These are phyloP conservation scores for Drosophila lutescens DNA, from an alignment of 2,888 invertebrate species.

Conservation along the genomic window DNA sequence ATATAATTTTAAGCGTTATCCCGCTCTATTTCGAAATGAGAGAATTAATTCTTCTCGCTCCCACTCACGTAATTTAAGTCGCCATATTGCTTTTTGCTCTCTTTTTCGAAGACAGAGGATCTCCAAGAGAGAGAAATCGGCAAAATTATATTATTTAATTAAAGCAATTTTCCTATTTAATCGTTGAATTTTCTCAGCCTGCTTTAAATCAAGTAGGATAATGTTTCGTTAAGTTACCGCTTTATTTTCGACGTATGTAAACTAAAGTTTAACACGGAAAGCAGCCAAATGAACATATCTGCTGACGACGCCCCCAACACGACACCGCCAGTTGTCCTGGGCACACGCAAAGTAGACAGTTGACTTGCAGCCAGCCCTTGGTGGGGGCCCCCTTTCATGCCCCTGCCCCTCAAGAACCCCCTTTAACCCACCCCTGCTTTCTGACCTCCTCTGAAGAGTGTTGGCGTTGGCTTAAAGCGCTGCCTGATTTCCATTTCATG, in stretches of 20 bases:
- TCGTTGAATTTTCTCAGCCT: too few relatives aligned
- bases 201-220: too few relatives aligned
- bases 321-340: slow-evolving; percentile 52
- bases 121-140: too few relatives aligned
- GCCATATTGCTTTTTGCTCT: too few relatives aligned
- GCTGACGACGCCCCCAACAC: slow-evolving; percentile 4
- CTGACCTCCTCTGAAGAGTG: slow-evolving; percentile 3
- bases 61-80: too few relatives aligned
- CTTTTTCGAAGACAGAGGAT: too few relatives aligned
- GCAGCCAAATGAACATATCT: slow-evolving; percentile 16
- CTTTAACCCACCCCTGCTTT: slow-evolving; percentile 39
- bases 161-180: too few relatives aligned
- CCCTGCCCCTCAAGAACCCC: neutral
- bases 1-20: too few relatives aligned
- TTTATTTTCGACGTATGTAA: neutral
- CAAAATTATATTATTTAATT: too few relatives aligned
- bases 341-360: slow-evolving; percentile 71
- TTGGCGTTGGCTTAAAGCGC: slow-evolving; percentile 39
- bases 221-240: neutral
- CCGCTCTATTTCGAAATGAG: too few relatives aligned
- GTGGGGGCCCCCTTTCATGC: neutral
- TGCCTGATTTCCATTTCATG: slow-evolving; percentile 67
- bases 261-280: neutral
- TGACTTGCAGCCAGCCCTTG: slow-evolving; percentile 51
- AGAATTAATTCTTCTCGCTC: too few relatives aligned